Evolutionary conservation across 2,888 invertebrate genomes (phyloP), one percentile per base, ranked within the genome.

Genomic region (Eupithecia insigniata): DNA sequence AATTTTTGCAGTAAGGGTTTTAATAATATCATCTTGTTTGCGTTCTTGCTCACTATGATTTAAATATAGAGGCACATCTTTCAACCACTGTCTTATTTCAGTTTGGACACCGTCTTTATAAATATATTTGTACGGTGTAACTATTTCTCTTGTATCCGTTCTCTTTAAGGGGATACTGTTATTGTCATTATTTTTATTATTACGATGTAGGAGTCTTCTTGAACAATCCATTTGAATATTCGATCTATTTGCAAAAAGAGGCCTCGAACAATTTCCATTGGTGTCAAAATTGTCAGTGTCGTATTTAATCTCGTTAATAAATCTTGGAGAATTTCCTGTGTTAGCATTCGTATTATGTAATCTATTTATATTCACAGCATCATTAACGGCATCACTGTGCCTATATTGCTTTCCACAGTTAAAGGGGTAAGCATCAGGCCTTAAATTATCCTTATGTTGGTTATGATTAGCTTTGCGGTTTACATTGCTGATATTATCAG

Each of bases 1-100:
- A 7, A 92, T 78, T 60, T 83, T 84, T 4, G 84, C 81, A 10
- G 86, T 79, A 6, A 91, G 79, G 39, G 83, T 74, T 46, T 84
- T 82, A 0, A 87, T 75, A 14, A 82, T 69, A 51, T 83, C 82
- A 10, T 82, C 79, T 74, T 81, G 85, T 43, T 83, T 68, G 8
- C 84, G 78, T 71, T 82, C 67, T 74, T 84, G 81, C 8, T 78
- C 76, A n/a, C 80, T 71, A 5, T 67, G 22, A 26, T 55, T 68
- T 4, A 70, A 66, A 30, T 83, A 83, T 30, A 84, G 74, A 0
- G 87, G 89, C 66, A 91, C 76, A 14, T 83, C 80, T 66, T 82
- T 76, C 0, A 87, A 73, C 87, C 89, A 90, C 46, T 82, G 78
- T 10, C 74, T 67, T 8, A 89, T 79, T 75, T 79, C 78, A 51